Base-by-base conservation (phyloP, 2,888 invertebrate genomes). In the Erebia ligea region DNA sequence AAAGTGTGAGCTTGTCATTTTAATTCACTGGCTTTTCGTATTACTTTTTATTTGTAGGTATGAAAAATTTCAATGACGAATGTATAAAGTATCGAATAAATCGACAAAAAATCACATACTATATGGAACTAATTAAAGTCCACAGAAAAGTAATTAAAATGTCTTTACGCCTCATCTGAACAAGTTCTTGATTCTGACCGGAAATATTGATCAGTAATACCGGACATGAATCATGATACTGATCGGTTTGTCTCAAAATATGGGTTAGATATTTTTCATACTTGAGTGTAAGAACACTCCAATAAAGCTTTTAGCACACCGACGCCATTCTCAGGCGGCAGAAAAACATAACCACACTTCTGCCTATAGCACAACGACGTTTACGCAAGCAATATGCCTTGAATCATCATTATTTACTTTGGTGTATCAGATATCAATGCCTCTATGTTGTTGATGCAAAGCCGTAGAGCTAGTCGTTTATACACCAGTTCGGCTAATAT, bases 1-100 rank as follows among this genome's bases (percentile, higher is more conserved):
- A 90, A 92, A 84, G 87, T 85, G 86, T 86, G 91, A 92, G 92
- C 91, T 92, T 92, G 85, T 86, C 86, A 76, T 79, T 86, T 83
- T 85, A 83, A 85, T 86, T 86, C 81, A 82, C 83, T 79, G 81
- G 87, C 86, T 86, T 86, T 80, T 81, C 80, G 81, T 81, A 78
- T 77, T 71, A n/a, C n/a, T n/a, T n/a, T n/a, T n/a, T n/a, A 82
- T 85, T 82, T 81, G 78, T 79, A 74, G 76, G 76, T 79, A 73
- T 69, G 68, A 52, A 67, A 73, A 75, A 70, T 75, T 73, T 75
- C 34, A 75, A 76, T 73, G 70, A 75, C 40, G 52, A 40, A 50
- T 64, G 17, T 57, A 25, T 40, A 67, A 40, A 67, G 15, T 67
- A 40, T 50, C 19, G 19, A n/a, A n/a, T 67, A 19, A 61, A 61